Conservation (phyloP, 2,888 invertebrate species). For the Lysandra coridon region DNA sequence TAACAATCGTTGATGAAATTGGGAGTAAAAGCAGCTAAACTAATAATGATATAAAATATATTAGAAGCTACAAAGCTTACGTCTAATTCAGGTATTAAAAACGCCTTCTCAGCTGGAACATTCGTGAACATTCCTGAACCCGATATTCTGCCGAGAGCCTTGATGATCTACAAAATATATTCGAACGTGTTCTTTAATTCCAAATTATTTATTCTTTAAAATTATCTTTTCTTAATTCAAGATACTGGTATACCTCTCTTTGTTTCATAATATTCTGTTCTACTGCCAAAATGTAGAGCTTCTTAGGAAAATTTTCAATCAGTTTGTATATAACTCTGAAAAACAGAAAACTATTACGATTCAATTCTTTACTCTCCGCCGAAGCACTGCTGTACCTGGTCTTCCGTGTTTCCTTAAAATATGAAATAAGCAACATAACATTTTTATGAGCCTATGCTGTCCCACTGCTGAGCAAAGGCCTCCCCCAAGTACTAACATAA, state of each 20-base stretch:
- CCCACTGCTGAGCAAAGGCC: too few species aligned
- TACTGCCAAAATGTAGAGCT: conserved; percentile 82
- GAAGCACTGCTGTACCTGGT: too few species aligned
- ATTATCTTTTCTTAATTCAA: background rate
- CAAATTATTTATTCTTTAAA: background rate
- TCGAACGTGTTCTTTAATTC: background rate
- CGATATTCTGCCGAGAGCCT: conserved; percentile 76
- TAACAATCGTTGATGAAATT: too few species aligned
- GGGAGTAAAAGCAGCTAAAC: too few species aligned
- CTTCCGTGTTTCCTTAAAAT: too few species aligned
- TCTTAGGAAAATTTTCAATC: conserved; percentile 75
- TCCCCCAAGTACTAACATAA: too few species aligned
- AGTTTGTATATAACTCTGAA: conserved; percentile 72
- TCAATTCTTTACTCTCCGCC: too few species aligned
- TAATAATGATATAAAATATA: background rate
- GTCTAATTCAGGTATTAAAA: conserved; percentile 74
- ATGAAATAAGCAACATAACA: too few species aligned
- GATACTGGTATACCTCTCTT: conserved; percentile 54
- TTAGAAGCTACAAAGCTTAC: conserved; percentile 45
- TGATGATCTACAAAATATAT: conserved; percentile 69
- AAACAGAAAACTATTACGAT: conserved; percentile 31
- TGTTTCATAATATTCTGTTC: conserved; percentile 80
- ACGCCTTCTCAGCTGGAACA: conserved; percentile 79
- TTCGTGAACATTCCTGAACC: conserved; percentile 79
- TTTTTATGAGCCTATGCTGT: too few species aligned